Evolutionary conservation across 2,888 invertebrate species (phyloP), one percentile per base, ranked within the genome.

Genomic region (Amiota communis): DNA sequence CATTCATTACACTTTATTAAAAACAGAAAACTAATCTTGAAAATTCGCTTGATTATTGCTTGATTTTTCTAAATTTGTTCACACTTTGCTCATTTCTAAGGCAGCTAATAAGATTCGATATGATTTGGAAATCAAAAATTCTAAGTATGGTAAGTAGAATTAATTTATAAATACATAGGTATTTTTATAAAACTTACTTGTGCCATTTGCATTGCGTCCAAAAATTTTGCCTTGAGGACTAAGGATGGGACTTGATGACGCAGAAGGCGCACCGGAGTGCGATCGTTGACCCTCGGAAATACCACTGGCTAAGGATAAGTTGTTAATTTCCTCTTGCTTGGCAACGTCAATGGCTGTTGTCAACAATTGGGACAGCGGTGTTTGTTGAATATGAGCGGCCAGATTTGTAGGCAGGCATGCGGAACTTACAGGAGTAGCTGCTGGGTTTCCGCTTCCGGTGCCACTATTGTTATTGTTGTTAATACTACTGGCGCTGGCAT

Each of bases 211-310:
- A 81, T 90, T 90, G 73, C 89, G 84, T 63, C 90, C 90, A 75
- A 89, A 88, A 57, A 89, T 87, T 79, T 90, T 90, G 68, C 89
- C 89, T 56, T 88, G 88, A 65, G 90, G 90, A 83, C 89, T 90
- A 20, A 89, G 73, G 20, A 89, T 88, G 11, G 90, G 90, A 78
- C 90, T 90, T n/a, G 90, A 88, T 48, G 90, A 89, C 9, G 89
- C 88, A 70, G 90, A 90, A 63, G 88, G 88, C 11, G 88, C 88
- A 6, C 87, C 89, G 2, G 89, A 88, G 1, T 88, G 78, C 0
- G 89, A 89, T 46, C 89, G 84, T 76, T 89, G 89, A 20, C 88
- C 86, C 51, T 89, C 89, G 12, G 88, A 88, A 13, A 87, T 73
- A 8, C 81, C 85, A 72, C 86, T 88, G 77, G 87, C 87, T 15